Base-by-base conservation (phyloP, 2,797 vertebrate species). In the Hydrolagus colliei region DNA sequence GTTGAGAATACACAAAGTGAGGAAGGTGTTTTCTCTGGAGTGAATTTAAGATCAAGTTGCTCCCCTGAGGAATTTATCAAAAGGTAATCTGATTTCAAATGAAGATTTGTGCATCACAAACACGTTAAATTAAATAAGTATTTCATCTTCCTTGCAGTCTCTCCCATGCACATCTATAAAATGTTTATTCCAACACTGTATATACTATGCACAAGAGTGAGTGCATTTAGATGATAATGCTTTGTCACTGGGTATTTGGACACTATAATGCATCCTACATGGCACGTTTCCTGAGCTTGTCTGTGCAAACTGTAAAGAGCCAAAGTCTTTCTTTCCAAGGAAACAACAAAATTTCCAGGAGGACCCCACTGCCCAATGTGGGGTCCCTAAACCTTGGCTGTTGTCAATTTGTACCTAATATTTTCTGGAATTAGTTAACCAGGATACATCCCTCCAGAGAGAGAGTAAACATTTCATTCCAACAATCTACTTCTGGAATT, bases 41-140 rank as follows among this genome's bases (percentile, higher is more conserved):
- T 61, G 9, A 59, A 18, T 77, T 77, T 59, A 77, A 77, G 61
- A 59, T 77, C 10, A 77, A n/a, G 18, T n/a, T 10, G 52, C 9
- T 77, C 52, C 75, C 52, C 41, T n/a, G 59, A 77, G 52, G 52
- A 77, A 59, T 77, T 77, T 77, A 77, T 77, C 18, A n/a, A 77
- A 77, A 61, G 61, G 75, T 77, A 77, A 77, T 77, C 75, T 22
- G n/a, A 77, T 16, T 9, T 41, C 61, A 77, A 77, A 59, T 77
- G 52, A 77, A 77, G 4, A 61, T 77, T 61, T 59, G 52, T 77
- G 59, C 75, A 61, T 61, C 4, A 10, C 0, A 77, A 77, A 77
- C 75, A 2, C 14, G 59, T 52, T 59, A 77, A 61, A 77, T 77
- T 77, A 77, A 77, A 77, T 77, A 77, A 77, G 14, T 20, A 52